These are phyloP conservation scores for Pontoporia blainvillei DNA, from an alignment of 2,113 vertebrate genomes.

Conservation along the genomic window DNA sequence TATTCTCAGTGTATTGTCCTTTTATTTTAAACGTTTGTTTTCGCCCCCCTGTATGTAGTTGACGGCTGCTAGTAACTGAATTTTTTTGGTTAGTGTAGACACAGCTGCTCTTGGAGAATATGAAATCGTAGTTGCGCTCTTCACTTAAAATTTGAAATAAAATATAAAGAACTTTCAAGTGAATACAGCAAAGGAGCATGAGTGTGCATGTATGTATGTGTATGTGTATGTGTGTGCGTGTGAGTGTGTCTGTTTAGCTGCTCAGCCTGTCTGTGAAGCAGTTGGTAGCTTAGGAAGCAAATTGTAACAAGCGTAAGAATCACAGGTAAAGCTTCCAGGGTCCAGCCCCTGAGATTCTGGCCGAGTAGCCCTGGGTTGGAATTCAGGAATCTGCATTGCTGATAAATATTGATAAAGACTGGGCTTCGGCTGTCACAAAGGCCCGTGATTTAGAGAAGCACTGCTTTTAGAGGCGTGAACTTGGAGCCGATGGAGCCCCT, in stretches of 20 bases:
- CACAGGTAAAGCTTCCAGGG: neutral
- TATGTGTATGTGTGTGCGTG: neutral
- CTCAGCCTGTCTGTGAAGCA: neutral
- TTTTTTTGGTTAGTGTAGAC: neutral
- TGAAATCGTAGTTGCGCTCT: neutral
- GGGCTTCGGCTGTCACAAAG: neutral
- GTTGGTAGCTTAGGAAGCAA: neutral
- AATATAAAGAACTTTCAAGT: neutral
- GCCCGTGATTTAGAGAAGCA: neutral
- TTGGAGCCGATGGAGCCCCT: neutral
- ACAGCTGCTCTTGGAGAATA: neutral
- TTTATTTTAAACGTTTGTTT: neutral
- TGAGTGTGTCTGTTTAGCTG: neutral
- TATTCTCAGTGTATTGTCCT: neutral
- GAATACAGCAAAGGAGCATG: neutral
- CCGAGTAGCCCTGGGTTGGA: neutral
- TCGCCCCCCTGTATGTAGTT: neutral
- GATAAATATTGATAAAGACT: neutral
- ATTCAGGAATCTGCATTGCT: neutral
- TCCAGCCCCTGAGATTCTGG: neutral
- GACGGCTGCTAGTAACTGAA: neutral
- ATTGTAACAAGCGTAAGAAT: neutral
- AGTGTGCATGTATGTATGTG: fast-evolving
- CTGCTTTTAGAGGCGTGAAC: neutral
- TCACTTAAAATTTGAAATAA: neutral